Conservation (phyloP, 2,888 invertebrate genomes). For the Taphrorychus bicolor region DNA sequence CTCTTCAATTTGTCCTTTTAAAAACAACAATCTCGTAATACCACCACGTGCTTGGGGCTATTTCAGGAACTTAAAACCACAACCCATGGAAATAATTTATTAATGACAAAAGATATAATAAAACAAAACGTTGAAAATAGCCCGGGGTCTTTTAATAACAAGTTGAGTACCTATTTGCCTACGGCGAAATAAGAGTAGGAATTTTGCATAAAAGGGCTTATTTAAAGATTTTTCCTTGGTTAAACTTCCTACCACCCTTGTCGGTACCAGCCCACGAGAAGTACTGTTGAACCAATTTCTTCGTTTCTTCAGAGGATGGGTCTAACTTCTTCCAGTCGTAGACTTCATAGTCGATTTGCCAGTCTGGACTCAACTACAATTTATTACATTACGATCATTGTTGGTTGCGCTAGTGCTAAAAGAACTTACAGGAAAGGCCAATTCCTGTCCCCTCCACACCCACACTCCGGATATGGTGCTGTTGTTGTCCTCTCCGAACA, state of each 20-base stretch:
- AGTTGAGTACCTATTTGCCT: background rate
- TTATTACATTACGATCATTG: background rate
- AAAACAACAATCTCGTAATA: no score
- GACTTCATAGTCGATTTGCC: conserved; percentile 96
- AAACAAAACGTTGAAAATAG: background rate
- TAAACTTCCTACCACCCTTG: conserved; percentile 89
- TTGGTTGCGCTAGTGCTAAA: background rate
- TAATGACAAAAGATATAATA: background rate
- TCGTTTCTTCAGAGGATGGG: conserved; percentile 78
- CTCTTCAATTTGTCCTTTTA: no score
- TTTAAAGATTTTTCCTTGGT: conserved; percentile 99
- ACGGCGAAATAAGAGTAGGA: background rate
- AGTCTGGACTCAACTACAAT: conserved; percentile 82
- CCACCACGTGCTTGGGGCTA: no score
- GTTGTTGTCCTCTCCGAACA: conserved; percentile 93
- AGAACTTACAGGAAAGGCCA: conserved; percentile 78
- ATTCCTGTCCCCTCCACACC: conserved; percentile 96
- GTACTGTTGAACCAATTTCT: conserved; percentile 86
- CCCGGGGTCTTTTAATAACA: background rate
- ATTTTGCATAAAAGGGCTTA: conserved; percentile 62
- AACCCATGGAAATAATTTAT: conserved; percentile 8
- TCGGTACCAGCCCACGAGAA: conserved; percentile 90
- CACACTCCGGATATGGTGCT: conserved; percentile 95
- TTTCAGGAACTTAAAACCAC: no score
- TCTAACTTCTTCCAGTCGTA: conserved; percentile 96